Percentiles rank a stretch among this genome's conserved stretches.
These are phyloP conservation scores for Pachypanchax playfairii DNA, from an alignment of 2,113 vertebrate species.

Conservation along the genomic window DNA sequence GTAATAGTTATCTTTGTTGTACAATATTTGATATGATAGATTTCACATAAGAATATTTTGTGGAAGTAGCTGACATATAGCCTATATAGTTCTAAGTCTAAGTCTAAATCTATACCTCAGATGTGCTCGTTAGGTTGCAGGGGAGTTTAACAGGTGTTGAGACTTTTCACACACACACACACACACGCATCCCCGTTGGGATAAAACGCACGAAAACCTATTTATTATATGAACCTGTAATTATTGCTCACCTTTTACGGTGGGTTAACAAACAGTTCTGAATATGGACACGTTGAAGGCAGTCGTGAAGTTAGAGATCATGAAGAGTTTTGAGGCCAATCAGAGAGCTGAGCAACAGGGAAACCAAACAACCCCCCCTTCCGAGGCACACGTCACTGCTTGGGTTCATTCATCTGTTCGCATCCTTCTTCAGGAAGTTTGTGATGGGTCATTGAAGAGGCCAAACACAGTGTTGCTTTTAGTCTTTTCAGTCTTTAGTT, in stretches of 20 bases:
- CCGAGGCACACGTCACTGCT: constrained; percentile 8
- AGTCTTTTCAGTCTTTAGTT: constrained; percentile 6
- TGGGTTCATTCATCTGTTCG: constrained; percentile 44
- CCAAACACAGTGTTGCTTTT: constrained; percentile 11
- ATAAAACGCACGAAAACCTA: constrained; percentile 27
- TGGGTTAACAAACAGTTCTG: not conserved
- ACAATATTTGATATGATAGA: constrained; percentile 76
- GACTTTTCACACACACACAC: constrained; percentile 19
- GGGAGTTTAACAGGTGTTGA: constrained; percentile 22
- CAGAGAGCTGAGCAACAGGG: constrained; percentile 19
- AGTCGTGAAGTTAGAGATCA: not conserved
- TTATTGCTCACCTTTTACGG: constrained; percentile 14
- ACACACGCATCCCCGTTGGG: constrained; percentile 9
- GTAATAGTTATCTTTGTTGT: constrained; percentile 73
- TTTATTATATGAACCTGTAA: constrained; percentile 6
- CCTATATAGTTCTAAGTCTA: constrained; percentile 47
- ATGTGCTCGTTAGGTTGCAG: constrained; percentile 49
- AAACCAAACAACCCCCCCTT: constrained; percentile 30
- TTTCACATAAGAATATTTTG: constrained; percentile 69
- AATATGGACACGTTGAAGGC: constrained; percentile 10
- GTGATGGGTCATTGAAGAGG: constrained; percentile 26
- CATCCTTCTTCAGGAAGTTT: constrained; percentile 36
- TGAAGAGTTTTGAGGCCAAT: constrained; percentile 25
- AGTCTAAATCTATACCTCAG: constrained; percentile 73
- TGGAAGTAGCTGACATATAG: constrained; percentile 67